Evolutionary conservation across 2,888 invertebrate species (phyloP), one percentile per base, ranked within the genome.

Genomic region (Notocelia uddmanniana): DNA sequence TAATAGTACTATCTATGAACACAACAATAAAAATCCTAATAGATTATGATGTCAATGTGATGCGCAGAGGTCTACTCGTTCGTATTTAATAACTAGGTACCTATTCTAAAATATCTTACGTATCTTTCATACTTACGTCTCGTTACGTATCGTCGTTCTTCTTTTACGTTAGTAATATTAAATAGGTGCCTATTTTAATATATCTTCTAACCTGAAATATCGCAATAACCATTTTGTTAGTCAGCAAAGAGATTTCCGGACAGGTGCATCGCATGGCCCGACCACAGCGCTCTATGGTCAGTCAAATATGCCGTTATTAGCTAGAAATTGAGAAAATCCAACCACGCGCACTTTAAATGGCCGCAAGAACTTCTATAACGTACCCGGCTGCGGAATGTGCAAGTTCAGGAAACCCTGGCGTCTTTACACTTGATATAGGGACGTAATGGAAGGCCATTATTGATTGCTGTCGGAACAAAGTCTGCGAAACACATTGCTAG

Each of bases 301-400:
- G 71, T 67, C 71, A 54, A 71, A 71, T 71, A 71, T 71, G 52
- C 71, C 66, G 71, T 54, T 71, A 71, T 71, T 71, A 71, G 71
- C 71, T 52, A 45, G 54, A 67, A 71, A 71, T 71, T 71, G 66
- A 54, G 71, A 71, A 60, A 67, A 59, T 52, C 54, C 71, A 59
- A 54, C 59, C 66, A 71, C 66, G 71, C 71, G 66, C 45, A 41
- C 21, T 66, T 67, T 31, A 54, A 21, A 71, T 34, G 66, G 41
- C 71, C 71, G 21, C 71, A 71, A 59, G 71, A 67, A 66, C 64
- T 66, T 54, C 31, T 67, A 67, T 71, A 54, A 60, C 71, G 26
- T 67, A 45, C 48, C 59, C 34, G 34, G 64, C 64, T 54, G 6
- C 37, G 23, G 23, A 54, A 64, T 64, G 34, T 64, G 21, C 21